phyloP scores from a whole-genome alignment of 2,888 invertebrate genomes.

The Tenthredo notha region DNA sequence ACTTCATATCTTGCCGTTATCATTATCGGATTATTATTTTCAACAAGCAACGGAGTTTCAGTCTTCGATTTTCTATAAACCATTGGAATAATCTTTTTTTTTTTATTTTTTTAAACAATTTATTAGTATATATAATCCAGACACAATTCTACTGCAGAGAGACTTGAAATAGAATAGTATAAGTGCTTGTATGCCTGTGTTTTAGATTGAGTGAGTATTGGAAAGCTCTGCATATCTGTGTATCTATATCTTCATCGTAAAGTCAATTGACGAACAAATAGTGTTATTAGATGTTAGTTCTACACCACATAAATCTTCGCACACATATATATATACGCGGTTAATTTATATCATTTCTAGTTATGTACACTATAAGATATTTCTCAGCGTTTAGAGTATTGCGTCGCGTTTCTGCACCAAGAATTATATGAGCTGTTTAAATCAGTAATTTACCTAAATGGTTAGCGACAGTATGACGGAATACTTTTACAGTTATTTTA shows the following conservation, averaged over 20 bases:
- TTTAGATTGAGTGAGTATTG: neutral
- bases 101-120: neutral
- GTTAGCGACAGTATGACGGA: neutral
- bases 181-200: neutral
- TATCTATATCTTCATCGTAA: neutral
- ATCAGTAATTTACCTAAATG: neutral
- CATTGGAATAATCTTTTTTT: neutral
- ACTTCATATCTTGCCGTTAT: neutral
- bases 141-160: neutral
- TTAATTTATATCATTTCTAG: neutral
- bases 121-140: neutral
- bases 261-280: slow-evolving; percentile 34
- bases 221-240: neutral
- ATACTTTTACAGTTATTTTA: neutral
- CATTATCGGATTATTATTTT: neutral
- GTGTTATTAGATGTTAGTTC: slow-evolving; percentile 16
- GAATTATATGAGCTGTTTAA: neutral
- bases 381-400: neutral
- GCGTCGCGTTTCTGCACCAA: neutral
- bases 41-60: neutral
- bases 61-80: neutral
- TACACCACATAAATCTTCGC: neutral
- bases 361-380: neutral
- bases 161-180: neutral
- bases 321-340: neutral